These are phyloP conservation scores for Philopedon plagiatum DNA, from an alignment of 2,888 invertebrate genomes.

Conservation along the genomic window DNA sequence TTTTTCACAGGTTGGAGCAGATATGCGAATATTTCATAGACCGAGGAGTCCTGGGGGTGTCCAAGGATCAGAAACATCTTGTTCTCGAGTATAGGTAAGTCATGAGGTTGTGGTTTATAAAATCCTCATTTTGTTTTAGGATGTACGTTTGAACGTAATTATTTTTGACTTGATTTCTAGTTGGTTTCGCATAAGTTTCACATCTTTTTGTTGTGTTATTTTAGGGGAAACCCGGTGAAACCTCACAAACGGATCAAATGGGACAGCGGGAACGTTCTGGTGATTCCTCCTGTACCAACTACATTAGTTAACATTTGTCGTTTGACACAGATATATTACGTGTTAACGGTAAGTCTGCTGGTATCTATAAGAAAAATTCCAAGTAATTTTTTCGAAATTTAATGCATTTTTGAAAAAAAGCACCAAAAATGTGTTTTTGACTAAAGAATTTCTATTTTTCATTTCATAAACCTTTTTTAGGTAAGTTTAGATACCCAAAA, in stretches of 20 bases:
- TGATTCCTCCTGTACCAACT: constrained; percentile 83
- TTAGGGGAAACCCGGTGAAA: constrained; percentile 74
- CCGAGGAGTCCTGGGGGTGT: constrained; percentile 80
- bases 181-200: too few species aligned
- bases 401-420: too few species aligned
- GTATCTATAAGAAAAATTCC: too few species aligned
- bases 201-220: too few species aligned
- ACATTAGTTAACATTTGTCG: constrained; percentile 81
- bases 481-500: constrained; percentile 80
- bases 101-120: constrained; percentile 2
- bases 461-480: constrained; percentile 65
- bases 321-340: constrained; percentile 77
- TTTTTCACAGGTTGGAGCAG: constrained; percentile 68
- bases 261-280: constrained; percentile 77
- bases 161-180: background rate
- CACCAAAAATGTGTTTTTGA: too few species aligned
- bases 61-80: constrained; percentile 77
- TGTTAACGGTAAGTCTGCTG: constrained; percentile 76
- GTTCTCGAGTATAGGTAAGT: constrained; percentile 77
- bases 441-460: too few species aligned
- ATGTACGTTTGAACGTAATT: too few species aligned
- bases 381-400: too few species aligned
- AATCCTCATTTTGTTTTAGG: constrained; percentile 3
- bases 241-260: constrained; percentile 77
- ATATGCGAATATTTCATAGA: constrained; percentile 84